Evolutionary conservation across 2,797 vertebrate genomes (phyloP).

Genomic region (Morelia viridis): DNA sequence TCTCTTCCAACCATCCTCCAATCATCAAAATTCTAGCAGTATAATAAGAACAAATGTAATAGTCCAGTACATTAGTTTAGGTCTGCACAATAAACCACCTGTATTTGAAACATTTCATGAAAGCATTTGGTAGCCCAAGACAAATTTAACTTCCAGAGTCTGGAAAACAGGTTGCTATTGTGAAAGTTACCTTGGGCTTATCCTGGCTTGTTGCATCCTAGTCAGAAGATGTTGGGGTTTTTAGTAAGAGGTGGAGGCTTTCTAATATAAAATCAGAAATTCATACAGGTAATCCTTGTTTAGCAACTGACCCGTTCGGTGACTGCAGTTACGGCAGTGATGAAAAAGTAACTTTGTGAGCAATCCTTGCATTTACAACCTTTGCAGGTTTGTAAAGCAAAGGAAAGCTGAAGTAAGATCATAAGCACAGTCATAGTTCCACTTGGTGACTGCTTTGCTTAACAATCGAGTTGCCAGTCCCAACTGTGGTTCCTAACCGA

Average conservation of each 20-base stretch:
- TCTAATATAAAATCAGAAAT: not conserved
- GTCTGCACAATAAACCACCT: rapidly evolving
- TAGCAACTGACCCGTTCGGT: not conserved
- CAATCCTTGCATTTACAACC: not conserved
- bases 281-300: not conserved
- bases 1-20: not conserved
- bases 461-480: not conserved
- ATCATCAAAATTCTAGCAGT: not conserved
- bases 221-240: not conserved
- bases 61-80: not conserved
- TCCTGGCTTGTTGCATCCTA: not conserved
- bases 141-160: not conserved
- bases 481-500: not conserved
- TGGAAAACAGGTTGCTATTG: not conserved
- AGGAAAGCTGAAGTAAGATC: not conserved
- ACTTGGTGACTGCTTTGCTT: not conserved
- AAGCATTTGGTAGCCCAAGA: not conserved
- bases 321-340: not conserved
- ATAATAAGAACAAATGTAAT: not conserved
- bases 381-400: not conserved
- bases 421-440: not conserved
- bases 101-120: not conserved
- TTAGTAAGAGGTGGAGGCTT: not conserved
- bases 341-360: not conserved
- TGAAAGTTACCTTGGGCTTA: rapidly evolving